Evolutionary conservation across 1,140 invertebrate species (phyloP), one percentile per base, ranked within the genome.

Genomic region (Heliconius nattereri): DNA sequence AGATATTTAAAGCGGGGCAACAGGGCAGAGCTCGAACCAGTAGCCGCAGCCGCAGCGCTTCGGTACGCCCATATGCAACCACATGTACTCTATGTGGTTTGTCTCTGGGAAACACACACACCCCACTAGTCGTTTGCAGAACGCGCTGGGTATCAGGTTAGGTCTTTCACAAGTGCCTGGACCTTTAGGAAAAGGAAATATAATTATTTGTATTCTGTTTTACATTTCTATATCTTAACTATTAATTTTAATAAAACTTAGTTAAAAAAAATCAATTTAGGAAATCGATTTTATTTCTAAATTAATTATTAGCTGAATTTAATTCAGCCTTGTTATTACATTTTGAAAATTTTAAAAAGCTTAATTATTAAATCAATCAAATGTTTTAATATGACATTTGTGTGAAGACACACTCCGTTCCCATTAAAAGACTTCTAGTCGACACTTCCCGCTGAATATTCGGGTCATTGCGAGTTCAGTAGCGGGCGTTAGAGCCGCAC

Each of bases 11-110:
- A 91, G 81, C 9, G 90, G 89, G 23, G 91, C 88, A 20, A 92
- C 80, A 2, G 89, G 88, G 54, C 91, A 92, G 3, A 94, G 78
- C 76, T 91, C 88, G 73, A 94, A 94, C 93, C 93, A 94, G 82
- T 90, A 88, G 3, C 93, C 93, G 77, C 93, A 94, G 79, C 86
- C 87, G 81, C 93, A 94, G 1, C 93, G 86, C 76, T 92, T 92
- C 7, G 90, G 91, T 23, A 85, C 83, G n/a, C 89, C 87, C 37
- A 85, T 76, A 79, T 93, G 90, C 45, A 93, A 83, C 90, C 89
- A 90, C 87, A 93, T 92, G 83, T 84, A 94, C 80, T 93, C 88
- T n/a, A 90, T 75, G 75, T 92, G 92, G 79, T 86, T 89, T 66
- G 86, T 81, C 32, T 85, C 75, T 8, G 85, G 85, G 75, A 85